Evolutionary conservation across 2,888 invertebrate species (phyloP).

Genomic region (Cheilosia scutellata): DNA sequence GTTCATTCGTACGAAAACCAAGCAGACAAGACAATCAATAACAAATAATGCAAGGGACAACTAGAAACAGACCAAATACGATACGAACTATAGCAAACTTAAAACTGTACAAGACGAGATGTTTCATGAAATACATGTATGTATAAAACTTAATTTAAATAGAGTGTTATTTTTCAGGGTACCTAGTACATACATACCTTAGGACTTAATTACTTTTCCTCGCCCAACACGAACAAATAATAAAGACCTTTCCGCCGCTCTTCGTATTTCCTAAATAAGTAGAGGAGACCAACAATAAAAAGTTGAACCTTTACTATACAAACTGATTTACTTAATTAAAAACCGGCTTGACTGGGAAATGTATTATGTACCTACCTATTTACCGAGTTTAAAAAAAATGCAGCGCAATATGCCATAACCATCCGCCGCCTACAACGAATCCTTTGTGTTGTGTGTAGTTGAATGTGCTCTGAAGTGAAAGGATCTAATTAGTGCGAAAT

Average conservation of each 20-base stretch:
- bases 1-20: no score
- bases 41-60: no score
- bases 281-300: slow-evolving; percentile 48
- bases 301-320: slow-evolving; percentile 44
- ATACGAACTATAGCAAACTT: no score
- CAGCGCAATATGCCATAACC: slow-evolving; percentile 32
- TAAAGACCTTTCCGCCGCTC: slow-evolving; percentile 14
- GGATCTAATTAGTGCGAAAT: slow-evolving; percentile 74
- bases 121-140: background rate
- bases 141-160: no score
- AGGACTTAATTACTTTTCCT: slow-evolving; percentile 50
- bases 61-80: no score
- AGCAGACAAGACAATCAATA: no score
- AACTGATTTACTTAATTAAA: slow-evolving; percentile 68
- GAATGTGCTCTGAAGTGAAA: slow-evolving; percentile 60
- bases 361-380: slow-evolving; percentile 15
- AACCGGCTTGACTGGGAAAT: slow-evolving; percentile 54
- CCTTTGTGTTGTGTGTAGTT: slow-evolving; percentile 51
- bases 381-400: slow-evolving; percentile 31
- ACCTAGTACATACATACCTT: background rate
- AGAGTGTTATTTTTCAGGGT: background rate
- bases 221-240: slow-evolving; percentile 33
- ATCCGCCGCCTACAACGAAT: slow-evolving; percentile 38
- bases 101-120: no score
- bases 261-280: slow-evolving; percentile 29